These are phyloP conservation scores for Ictalurus punctatus DNA, from an alignment of 2,113 vertebrate genomes.

Conservation along the genomic window DNA sequence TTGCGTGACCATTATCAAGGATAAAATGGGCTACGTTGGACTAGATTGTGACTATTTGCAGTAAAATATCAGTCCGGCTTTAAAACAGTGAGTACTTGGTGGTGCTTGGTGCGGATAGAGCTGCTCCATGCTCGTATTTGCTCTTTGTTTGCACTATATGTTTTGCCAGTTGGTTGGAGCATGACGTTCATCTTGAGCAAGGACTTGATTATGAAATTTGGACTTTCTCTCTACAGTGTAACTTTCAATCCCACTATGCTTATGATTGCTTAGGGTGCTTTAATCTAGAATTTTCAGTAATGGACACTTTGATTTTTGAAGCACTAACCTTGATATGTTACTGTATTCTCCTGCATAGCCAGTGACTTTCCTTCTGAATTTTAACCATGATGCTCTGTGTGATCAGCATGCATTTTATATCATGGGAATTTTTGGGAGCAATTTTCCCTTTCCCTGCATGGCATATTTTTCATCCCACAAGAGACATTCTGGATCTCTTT, in stretches of 20 bases:
- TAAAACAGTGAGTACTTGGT: background rate
- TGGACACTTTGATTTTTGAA: background rate
- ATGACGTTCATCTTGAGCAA: background rate
- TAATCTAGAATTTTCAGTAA: background rate
- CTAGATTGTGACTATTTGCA: background rate
- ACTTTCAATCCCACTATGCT: background rate
- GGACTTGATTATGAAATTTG: background rate
- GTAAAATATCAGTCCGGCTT: background rate
- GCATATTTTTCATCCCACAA: background rate
- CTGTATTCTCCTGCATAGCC: background rate
- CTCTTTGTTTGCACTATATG: slow-evolving; percentile 11
- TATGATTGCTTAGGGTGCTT: background rate
- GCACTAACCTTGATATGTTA: background rate
- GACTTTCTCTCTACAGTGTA: background rate
- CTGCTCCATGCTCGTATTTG: slow-evolving; percentile 30
- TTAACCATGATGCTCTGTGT: slow-evolving; percentile 9
- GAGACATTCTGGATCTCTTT: slow-evolving; percentile 10
- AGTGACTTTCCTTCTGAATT: background rate
- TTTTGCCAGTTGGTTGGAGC: background rate
- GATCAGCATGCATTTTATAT: slow-evolving; percentile 24
- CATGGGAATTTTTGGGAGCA: background rate
- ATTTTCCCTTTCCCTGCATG: background rate
- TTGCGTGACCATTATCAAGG: background rate
- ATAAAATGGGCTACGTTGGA: background rate
- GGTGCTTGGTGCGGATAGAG: slow-evolving; percentile 37